Percentiles rank a stretch among this genome's conserved stretches.
Evolutionary conservation across 2,888 invertebrate genomes (phyloP).

Genomic region (Eucriotettix oculatus): DNA sequence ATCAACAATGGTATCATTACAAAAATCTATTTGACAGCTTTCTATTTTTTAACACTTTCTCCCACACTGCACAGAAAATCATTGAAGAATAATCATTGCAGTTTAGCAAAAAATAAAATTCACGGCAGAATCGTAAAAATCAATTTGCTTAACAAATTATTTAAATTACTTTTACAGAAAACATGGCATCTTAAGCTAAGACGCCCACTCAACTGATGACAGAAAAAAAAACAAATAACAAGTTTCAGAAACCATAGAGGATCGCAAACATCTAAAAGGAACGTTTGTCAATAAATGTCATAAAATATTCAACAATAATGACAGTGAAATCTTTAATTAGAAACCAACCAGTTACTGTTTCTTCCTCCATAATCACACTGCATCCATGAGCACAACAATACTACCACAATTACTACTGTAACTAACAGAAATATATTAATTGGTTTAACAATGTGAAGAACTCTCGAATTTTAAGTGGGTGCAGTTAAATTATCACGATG

Average conservation of each 20-base stretch:
- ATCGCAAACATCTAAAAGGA: not conserved
- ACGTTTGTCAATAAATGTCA: no score
- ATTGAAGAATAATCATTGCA: not conserved
- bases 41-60: not conserved
- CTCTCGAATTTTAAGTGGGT: not conserved
- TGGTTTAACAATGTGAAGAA: not conserved
- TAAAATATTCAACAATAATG: not conserved
- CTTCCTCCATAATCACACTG: slow-evolving; percentile 12
- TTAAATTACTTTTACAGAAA: not conserved
- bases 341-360: slow-evolving; percentile 10
- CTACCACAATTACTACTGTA: not conserved
- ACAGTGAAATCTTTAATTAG: not conserved
- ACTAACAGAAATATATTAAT: not conserved
- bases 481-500: no score
- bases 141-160: no score
- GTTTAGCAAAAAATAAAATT: not conserved
- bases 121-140: no score
- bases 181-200: slow-evolving; percentile 6
- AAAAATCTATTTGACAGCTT: not conserved
- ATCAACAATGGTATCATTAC: not conserved
- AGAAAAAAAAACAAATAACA: not conserved
- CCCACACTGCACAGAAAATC: not conserved
- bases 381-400: not conserved
- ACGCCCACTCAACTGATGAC: slow-evolving; percentile 4
- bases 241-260: not conserved